These are phyloP conservation scores for Willisornis vidua DNA, from an alignment of 2,113 vertebrate genomes.

Conservation along the genomic window DNA sequence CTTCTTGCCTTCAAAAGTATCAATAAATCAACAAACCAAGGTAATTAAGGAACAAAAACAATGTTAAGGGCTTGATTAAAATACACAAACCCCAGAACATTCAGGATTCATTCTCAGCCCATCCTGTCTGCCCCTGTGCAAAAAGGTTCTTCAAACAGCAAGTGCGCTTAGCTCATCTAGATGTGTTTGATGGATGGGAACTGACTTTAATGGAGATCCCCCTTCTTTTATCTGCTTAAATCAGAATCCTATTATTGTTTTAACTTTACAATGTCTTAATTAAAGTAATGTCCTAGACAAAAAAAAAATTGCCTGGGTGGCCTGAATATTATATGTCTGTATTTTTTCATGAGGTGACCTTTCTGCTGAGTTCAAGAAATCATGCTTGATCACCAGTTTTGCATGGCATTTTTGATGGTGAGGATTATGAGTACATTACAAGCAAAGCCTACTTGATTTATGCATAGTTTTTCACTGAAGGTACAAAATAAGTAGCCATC, in stretches of 20 bases:
- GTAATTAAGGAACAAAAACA: slow-evolving; percentile 25
- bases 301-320: slow-evolving; percentile 26
- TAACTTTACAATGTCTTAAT: slow-evolving; percentile 39
- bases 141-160: background rate
- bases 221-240: slow-evolving; percentile 26
- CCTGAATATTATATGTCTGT: slow-evolving; percentile 14
- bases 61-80: background rate
- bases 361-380: slow-evolving; percentile 38
- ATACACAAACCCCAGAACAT: background rate
- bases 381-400: background rate
- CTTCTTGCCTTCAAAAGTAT: background rate
- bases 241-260: slow-evolving; percentile 36
- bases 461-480: slow-evolving; percentile 25
- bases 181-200: slow-evolving; percentile 11
- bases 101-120: background rate
- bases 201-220: background rate
- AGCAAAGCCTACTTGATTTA: slow-evolving; percentile 45
- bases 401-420: slow-evolving; percentile 28
- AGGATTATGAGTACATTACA: slow-evolving; percentile 28
- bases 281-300: slow-evolving; percentile 13
- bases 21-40: slow-evolving; percentile 34
- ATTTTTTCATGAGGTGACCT: slow-evolving; percentile 45
- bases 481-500: slow-evolving; percentile 50
- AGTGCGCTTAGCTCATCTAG: background rate
- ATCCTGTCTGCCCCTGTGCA: background rate